A percentile compares a stretch with the other conserved stretches of the same genome.
Conservation (phyloP, 1,140 invertebrate genomes). For the Zaprionus tsacasi region DNA sequence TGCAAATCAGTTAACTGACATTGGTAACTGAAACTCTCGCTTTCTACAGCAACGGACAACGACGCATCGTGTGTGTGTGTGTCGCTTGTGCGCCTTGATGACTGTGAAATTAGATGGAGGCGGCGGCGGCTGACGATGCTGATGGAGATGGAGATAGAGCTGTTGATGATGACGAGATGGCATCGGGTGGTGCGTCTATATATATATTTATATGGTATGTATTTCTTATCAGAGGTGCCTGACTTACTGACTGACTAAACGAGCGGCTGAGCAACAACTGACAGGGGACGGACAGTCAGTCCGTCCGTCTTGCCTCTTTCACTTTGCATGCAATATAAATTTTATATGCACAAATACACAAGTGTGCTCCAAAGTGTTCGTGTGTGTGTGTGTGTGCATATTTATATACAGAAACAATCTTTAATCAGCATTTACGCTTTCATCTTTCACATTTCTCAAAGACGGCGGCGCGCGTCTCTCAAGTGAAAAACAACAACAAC, state of each 20-base stretch:
- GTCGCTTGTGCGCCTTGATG: constrained; percentile 49
- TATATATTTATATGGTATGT: constrained; percentile 11
- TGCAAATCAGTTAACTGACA: constrained; percentile 52
- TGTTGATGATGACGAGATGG: neutral
- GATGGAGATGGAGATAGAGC: constrained; percentile 9
- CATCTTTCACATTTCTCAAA: constrained; percentile 79
- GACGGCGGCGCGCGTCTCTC: constrained; percentile 37
- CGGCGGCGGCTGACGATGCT: constrained; percentile 6
- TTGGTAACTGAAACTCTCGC: constrained; percentile 72
- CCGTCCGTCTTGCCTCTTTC: constrained; percentile 45
- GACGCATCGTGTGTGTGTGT: constrained; percentile 22
- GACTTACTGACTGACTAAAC: constrained; percentile 66
- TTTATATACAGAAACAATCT: constrained; percentile 70
- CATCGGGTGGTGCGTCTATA: constrained; percentile 41
- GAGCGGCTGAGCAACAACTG: constrained; percentile 57
- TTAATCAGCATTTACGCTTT: constrained; percentile 80
- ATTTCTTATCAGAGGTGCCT: constrained; percentile 64
- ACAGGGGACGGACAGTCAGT: neutral
- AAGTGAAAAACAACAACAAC: constrained; percentile 61
- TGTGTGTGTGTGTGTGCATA: constrained; percentile 26
- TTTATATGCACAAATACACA: constrained; percentile 52
- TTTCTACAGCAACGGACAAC: constrained; percentile 47
- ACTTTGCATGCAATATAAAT: constrained; percentile 74
- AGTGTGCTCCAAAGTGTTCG: neutral
- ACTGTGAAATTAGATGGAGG: constrained; percentile 65